A percentile compares a stretch with the other conserved stretches of the same genome.
Evolutionary conservation across 2,113 vertebrate genomes (phyloP).

Genomic region (Ploceus nigricollis): DNA sequence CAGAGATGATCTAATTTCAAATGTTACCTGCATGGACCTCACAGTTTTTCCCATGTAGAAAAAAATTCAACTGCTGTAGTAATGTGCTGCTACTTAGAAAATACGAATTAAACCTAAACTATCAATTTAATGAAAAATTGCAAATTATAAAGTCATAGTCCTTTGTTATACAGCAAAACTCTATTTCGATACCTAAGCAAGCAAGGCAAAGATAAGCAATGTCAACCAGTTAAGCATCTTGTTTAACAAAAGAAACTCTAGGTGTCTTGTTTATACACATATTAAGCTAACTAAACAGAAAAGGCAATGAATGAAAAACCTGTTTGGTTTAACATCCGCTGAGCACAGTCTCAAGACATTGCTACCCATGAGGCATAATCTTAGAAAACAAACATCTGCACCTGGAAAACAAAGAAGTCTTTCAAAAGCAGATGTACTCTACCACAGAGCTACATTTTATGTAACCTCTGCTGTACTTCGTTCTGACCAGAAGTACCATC

Average conservation of each 20-base stretch:
- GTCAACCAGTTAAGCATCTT: not conserved
- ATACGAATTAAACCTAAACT: not conserved
- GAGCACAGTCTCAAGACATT: not conserved
- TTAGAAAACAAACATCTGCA: constrained; percentile 61
- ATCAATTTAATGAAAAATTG: not conserved
- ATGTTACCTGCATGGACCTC: not conserved
- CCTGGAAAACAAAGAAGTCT: constrained; percentile 63
- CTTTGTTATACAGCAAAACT: not conserved
- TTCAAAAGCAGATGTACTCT: constrained; percentile 61
- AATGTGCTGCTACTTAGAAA: not conserved
- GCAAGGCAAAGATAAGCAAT: not conserved
- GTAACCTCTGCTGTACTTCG: constrained; percentile 46
- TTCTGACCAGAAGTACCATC: constrained; percentile 1
- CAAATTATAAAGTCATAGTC: not conserved
- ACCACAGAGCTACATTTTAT: constrained; percentile 20
- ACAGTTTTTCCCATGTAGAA: not conserved
- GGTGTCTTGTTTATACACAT: not conserved
- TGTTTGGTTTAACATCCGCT: constrained; percentile 38
- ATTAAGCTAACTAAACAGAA: not conserved
- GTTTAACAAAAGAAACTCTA: not conserved
- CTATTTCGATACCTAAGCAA: not conserved
- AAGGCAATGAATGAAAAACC: constrained; percentile 31
- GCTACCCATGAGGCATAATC: not conserved
- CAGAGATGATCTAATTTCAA: not conserved
- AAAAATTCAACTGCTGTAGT: not conserved